A percentile compares a stretch with the other conserved stretches of the same genome.
Conservation (phyloP, 2,888 invertebrate species). For the Malthinus flaveolus region DNA sequence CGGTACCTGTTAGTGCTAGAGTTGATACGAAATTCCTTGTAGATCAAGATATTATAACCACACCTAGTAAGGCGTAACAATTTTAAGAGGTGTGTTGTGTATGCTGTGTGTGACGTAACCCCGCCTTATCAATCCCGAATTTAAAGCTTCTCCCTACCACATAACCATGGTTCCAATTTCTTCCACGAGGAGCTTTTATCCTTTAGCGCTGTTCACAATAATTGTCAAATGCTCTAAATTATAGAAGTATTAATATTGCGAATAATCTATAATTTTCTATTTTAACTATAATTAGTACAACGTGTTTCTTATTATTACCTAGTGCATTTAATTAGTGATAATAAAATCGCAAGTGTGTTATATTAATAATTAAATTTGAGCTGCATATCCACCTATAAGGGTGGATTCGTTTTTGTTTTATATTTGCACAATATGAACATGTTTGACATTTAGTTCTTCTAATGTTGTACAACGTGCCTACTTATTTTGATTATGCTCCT, state of each 20-base stretch:
- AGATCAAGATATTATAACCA: constrained; percentile 20
- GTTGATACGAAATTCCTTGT: constrained; percentile 18
- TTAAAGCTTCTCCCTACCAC: constrained; percentile 31
- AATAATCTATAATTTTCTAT: constrained; percentile 43
- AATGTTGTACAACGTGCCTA: constrained; percentile 45
- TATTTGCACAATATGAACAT: not conserved
- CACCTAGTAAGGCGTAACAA: constrained; percentile 33
- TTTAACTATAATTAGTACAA: constrained; percentile 22
- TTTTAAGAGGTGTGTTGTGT: constrained; percentile 29
- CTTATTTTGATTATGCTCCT: constrained; percentile 42
- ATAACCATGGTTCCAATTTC: constrained; percentile 32
- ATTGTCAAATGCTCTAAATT: constrained; percentile 37
- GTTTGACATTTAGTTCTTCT: constrained; percentile 17
- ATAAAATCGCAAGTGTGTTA: constrained; percentile 10
- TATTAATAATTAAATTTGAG: too few species aligned
- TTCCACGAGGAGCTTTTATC: constrained; percentile 35
- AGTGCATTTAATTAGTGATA: constrained; percentile 24
- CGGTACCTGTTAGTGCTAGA: constrained; percentile 1
- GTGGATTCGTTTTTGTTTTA: too few species aligned
- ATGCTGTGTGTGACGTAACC: constrained; percentile 28
- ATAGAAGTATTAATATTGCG: constrained; percentile 38
- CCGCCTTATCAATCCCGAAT: constrained; percentile 31
- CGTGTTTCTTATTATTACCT: constrained; percentile 37
- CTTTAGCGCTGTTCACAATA: constrained; percentile 33
- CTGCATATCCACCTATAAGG: not conserved